Base-by-base conservation (phyloP, 2,888 invertebrate genomes). In the Mimachlamys varia region DNA sequence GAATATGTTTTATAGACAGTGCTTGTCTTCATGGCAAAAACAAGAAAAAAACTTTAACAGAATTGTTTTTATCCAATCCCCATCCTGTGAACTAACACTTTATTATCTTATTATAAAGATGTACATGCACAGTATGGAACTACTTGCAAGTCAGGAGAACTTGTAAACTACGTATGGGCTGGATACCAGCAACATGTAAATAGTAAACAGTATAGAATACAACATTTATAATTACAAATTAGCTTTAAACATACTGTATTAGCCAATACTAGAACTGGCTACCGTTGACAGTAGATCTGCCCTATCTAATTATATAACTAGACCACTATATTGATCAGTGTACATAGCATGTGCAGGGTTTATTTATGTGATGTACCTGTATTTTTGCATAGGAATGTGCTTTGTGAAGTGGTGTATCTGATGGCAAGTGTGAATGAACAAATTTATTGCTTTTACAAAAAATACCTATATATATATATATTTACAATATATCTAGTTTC, bases 321-420 rank as follows among this genome's bases (percentile, higher is more conserved):
- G n/a, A n/a, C n/a, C 44, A 7, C 2, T 22, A 62, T 76, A 33
- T 76, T 76, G 33, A 76, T 76, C 13, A 33, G 33, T 76, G 76
- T 76, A 76, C 76, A 76, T 76, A 76, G 76, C 76, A 76, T 76
- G 76, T 76, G 33, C 27, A 76, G 13, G 27, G 27, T 76, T 76
- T 76, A 76, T 76, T 76, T 76, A 76, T 76, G 27, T 76, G 27
- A 76, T 76, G 33, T 76, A 76, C 33, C 76, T 76, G 76, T 76
- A 76, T 76, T 76, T 76, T 76, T 76, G 76, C 76, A 76, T 76
- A 76, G 76, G 76, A 76, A 76, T 76, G 76, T 76, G 76, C 76
- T 76, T 76, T 76, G n/a, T n/a, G 76, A 76, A 33, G 76, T 76
- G 76, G 76, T 76, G 33, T 76, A 76, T 76, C 27, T 76, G 76